A percentile compares a stretch with the other conserved stretches of the same genome.
These are phyloP conservation scores for Diorhabda sublineata DNA, from an alignment of 1,140 invertebrate species.

Conservation along the genomic window DNA sequence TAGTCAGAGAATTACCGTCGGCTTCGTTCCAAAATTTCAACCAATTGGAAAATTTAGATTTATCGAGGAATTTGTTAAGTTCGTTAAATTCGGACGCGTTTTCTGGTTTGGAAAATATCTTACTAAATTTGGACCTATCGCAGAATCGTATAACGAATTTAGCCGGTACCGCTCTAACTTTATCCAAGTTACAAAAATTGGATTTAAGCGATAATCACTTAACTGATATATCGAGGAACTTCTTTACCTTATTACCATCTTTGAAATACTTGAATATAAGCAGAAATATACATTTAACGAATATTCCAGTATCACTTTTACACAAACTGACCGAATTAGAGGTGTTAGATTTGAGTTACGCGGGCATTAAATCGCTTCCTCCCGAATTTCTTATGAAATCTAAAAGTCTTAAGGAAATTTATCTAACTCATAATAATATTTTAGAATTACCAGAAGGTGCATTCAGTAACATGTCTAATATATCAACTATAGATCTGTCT, in stretches of 20 bases:
- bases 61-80: constrained; percentile 74
- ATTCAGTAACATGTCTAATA: constrained; percentile 68
- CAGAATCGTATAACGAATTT: constrained; percentile 70
- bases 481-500: constrained; percentile 68
- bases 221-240: constrained; percentile 61
- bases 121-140: constrained; percentile 69
- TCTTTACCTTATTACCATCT: constrained; percentile 64
- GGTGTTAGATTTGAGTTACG: constrained; percentile 68
- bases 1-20: constrained; percentile 78
- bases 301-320: constrained; percentile 56
- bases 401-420: constrained; percentile 60
- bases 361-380: constrained; percentile 65
- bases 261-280: constrained; percentile 75
- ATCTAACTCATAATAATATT: constrained; percentile 63
- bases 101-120: constrained; percentile 65
- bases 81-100: constrained; percentile 70
- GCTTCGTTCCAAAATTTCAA: constrained; percentile 75
- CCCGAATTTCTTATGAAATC: constrained; percentile 67
- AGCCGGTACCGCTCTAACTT: constrained; percentile 59
- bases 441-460: constrained; percentile 67
- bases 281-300: constrained; percentile 64
- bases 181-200: constrained; percentile 63
- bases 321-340: constrained; percentile 58
- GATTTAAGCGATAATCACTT: constrained; percentile 78
- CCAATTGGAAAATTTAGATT: constrained; percentile 67